A percentile compares a stretch with the other conserved stretches of the same genome.
Evolutionary conservation across 2,797 vertebrate genomes (phyloP).

Genomic region (Phataginus tetradactyla): DNA sequence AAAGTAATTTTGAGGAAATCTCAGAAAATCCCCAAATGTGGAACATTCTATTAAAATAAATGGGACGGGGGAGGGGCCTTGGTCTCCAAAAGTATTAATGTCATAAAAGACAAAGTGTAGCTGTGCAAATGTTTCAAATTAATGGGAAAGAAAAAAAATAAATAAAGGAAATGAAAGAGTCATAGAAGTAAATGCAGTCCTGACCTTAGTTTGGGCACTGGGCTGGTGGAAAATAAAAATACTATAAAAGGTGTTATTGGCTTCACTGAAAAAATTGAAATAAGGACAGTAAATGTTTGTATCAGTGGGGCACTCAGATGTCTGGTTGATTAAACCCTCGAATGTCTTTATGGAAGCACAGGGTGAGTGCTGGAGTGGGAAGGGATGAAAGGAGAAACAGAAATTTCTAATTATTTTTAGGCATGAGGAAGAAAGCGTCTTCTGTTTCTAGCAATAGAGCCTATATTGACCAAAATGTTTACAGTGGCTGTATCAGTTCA

Average conservation of each 20-base stretch:
- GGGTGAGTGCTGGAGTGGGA: not conserved
- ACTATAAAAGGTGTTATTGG: not conserved
- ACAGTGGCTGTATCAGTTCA: too few species aligned
- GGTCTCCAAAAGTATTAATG: not conserved
- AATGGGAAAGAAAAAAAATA: too few species aligned
- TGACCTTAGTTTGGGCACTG: not conserved
- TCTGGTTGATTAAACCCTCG: not conserved
- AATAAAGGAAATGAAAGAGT: not conserved
- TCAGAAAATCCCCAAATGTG: not conserved
- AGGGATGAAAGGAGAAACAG: not conserved
- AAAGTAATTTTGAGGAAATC: not conserved
- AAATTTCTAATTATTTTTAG: not conserved
- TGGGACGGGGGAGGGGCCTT: too few species aligned
- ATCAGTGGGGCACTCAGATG: not conserved
- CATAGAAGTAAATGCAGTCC: not conserved
- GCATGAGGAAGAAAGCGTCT: not conserved
- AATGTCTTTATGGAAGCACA: not conserved
- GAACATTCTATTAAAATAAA: not conserved
- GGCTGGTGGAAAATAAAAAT: not conserved
- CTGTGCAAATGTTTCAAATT: not conserved
- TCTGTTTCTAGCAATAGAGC: not conserved
- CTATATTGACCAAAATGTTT: not conserved
- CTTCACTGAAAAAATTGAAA: not conserved
- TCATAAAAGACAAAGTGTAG: not conserved
- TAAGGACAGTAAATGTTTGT: not conserved